A percentile compares a stretch with the other conserved stretches of the same genome.
These are phyloP conservation scores for Takifugu flavidus DNA, from an alignment of 2,113 vertebrate genomes.

Conservation along the genomic window DNA sequence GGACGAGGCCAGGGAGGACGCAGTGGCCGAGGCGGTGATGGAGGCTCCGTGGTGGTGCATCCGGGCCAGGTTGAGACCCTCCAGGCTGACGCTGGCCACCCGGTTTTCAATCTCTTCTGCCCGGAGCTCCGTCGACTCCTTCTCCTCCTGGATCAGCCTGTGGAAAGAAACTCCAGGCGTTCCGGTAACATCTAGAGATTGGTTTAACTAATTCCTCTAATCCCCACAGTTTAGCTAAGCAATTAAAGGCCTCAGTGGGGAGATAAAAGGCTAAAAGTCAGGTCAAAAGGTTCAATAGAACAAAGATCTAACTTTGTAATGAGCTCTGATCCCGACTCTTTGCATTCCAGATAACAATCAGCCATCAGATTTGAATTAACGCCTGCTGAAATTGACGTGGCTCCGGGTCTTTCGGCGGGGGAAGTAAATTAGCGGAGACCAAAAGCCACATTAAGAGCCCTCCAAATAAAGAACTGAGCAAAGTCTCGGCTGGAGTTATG, in stretches of 20 bases:
- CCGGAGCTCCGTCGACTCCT: constrained; percentile 94
- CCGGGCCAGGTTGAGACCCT: constrained; percentile 93
- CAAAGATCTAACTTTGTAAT: constrained; percentile 34
- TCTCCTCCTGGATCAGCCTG: constrained; percentile 98
- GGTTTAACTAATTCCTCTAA: constrained; percentile 11
- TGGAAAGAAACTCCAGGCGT: background rate
- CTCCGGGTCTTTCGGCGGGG: constrained; percentile 3
- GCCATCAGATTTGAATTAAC: constrained; percentile 19
- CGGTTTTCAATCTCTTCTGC: constrained; percentile 98
- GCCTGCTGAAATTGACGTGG: constrained; percentile 6
- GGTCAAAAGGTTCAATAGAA: constrained; percentile 36
- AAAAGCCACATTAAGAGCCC: constrained; percentile 25
- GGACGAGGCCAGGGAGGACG: constrained; percentile 92
- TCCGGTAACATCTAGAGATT: constrained; percentile 2
- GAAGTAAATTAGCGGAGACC: constrained; percentile 36
- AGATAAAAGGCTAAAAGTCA: constrained; percentile 33
- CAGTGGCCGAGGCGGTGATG: constrained; percentile 93
- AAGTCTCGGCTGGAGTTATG: constrained; percentile 20
- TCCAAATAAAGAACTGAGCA: constrained; percentile 35
- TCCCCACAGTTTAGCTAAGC: background rate
- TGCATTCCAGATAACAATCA: constrained; percentile 23
- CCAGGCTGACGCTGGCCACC: constrained; percentile 94
- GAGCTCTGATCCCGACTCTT: constrained; percentile 23
- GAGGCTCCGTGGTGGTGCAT: constrained; percentile 90
- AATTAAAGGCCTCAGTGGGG: constrained; percentile 36